Base-by-base conservation (phyloP, 1,140 invertebrate genomes). In the Alviniconcha marisindica region DNA sequence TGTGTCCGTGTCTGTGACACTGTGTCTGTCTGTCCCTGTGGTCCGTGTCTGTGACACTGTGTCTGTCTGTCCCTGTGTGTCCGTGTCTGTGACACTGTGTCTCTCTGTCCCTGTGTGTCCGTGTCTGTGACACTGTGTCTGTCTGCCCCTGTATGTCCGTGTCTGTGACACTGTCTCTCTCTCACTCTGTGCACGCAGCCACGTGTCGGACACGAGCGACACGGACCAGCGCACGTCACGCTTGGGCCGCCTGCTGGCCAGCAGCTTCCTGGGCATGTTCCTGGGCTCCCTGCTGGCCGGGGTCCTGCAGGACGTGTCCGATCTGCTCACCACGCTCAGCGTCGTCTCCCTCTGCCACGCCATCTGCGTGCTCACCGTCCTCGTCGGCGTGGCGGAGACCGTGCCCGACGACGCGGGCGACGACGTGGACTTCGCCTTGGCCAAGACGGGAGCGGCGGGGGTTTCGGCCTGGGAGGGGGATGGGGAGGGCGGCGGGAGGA, bases 211-310 rank as follows among this genome's bases (percentile, higher is more conserved):
- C 77, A 89, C 89, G 15, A 90, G 89, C 18, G 88, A 89, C 54
- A 83, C 76, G 36, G 90, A 89, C 12, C 84, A 92, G 54, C 81
- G 92, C 18, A 92, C 91, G 0, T 74, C 82, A 60, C 89, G 89
- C 38, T 84, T 93, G 31, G 91, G 93, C 1, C 88, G 89, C 42
- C 85, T 93, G 10, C 81, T 93, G 48, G 89, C 91, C 12, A 93
- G 93, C 91, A 92, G 91, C 77, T 93, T 92, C 83, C 92, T 93
- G 71, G 92, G 92, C 24, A 85, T 91, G 42, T 92, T 92, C 82
- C 84, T 87, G 21, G 92, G 92, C 1, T 92, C 92, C 1, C 87
- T 93, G 14, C 83, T 90, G 42, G 90, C 90, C 5, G 92, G 91
- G 0, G 69, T 89, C 2, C 84, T 92, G 28, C 87, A 91, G 36